Evolutionary conservation across 2,113 vertebrate species (phyloP).

Genomic region (Alligator mississippiensis): DNA sequence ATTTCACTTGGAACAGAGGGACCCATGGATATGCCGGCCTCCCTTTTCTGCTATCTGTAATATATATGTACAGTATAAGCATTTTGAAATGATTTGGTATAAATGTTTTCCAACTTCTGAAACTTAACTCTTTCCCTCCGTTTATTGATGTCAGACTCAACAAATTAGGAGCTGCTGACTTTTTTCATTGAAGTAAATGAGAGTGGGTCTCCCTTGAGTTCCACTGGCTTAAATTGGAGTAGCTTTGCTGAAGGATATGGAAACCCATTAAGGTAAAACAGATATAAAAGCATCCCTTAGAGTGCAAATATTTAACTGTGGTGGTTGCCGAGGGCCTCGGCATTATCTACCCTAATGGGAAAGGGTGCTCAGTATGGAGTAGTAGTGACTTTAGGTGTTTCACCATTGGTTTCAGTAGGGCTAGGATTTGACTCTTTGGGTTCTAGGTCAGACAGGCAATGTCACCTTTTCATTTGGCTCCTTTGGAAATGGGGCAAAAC

Average conservation of each 20-base stretch:
- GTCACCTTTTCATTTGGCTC: background rate
- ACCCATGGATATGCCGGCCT: background rate
- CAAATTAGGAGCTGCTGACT: background rate
- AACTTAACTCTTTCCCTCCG: background rate
- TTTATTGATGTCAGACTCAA: background rate
- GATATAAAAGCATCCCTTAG: background rate
- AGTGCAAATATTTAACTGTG: background rate
- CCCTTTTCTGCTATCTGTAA: background rate
- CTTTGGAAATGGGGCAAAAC: background rate
- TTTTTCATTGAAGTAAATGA: background rate
- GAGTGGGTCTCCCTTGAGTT: background rate
- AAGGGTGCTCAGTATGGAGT: background rate
- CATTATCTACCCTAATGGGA: background rate
- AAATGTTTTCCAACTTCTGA: slow-evolving; percentile 34
- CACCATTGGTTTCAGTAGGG: background rate
- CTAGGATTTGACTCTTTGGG: background rate
- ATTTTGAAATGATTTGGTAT: background rate
- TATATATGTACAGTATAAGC: background rate
- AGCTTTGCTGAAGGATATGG: background rate
- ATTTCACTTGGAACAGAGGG: background rate
- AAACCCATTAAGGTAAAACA: background rate
- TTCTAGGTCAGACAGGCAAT: background rate
- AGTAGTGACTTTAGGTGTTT: background rate
- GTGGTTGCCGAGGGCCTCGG: background rate
- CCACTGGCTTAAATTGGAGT: background rate